Conservation (phyloP, 64 coral and sea anemone genomes). For the Montipora cactus region DNA sequence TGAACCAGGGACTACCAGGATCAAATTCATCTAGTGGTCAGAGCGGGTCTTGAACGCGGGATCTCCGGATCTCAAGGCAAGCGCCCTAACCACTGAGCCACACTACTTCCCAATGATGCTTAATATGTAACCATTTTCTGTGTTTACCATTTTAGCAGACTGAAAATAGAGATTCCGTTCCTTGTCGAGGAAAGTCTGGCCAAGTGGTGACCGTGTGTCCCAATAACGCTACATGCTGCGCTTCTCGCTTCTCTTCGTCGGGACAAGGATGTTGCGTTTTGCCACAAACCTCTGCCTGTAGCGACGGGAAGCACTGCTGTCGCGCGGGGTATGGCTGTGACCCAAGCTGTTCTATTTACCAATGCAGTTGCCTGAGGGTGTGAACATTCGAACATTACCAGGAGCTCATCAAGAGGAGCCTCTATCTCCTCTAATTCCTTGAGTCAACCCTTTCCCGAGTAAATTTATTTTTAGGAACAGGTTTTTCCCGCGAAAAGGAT, state of each 20-base stretch:
- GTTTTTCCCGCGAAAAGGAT: no score
- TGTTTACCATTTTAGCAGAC: background rate
- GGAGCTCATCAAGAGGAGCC: no score
- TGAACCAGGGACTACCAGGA: no score
- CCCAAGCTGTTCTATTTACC: conserved; percentile 16
- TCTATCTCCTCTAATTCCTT: no score
- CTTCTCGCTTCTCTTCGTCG: conserved; percentile 45
- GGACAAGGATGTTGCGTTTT: conserved; percentile 76
- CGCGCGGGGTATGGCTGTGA: conserved; percentile 79
- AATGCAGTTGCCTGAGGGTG: conserved; percentile 59
- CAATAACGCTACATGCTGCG: conserved; percentile 65
- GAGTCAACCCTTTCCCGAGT: no score
- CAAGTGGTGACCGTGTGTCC: conserved; percentile 76
- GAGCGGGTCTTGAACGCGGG: no score
- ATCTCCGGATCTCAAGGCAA: no score
- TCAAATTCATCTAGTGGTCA: no score
- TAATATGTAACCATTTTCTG: background rate
- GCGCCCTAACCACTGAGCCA: no score
- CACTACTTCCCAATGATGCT: no score
- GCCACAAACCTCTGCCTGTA: conserved; percentile 55
- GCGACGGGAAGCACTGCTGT: conserved; percentile 86
- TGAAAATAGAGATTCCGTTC: background rate
- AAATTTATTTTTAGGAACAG: no score
- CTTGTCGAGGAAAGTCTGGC: conserved; percentile 71
- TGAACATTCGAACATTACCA: background rate